These are phyloP conservation scores for Neogale vison DNA, from an alignment of 2,113 vertebrate genomes.

Conservation along the genomic window DNA sequence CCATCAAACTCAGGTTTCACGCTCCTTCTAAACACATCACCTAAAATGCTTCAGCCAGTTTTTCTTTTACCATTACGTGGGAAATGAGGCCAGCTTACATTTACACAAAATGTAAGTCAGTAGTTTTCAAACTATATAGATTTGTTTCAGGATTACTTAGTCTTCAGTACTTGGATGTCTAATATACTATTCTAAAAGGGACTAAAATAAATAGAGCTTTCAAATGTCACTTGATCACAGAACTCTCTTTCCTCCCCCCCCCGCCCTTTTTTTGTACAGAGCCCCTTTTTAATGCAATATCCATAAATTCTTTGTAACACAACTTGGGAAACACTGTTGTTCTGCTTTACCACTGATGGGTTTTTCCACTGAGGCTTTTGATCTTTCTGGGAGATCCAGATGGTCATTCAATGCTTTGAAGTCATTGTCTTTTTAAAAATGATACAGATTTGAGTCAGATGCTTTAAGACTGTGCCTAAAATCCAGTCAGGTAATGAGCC, in stretches of 20 bases:
- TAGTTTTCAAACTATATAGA: background rate
- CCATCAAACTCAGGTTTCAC: background rate
- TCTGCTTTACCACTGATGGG: background rate
- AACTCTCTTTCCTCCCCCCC: fast-evolving
- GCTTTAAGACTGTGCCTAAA: background rate
- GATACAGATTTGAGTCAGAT: background rate
- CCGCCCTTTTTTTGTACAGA: background rate
- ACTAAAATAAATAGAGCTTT: background rate
- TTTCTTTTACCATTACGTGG: background rate
- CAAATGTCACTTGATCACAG: background rate
- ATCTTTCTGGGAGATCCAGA: background rate
- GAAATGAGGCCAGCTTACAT: background rate
- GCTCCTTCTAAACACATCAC: background rate
- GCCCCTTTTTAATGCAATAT: background rate
- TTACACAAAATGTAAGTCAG: background rate
- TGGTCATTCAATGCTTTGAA: background rate
- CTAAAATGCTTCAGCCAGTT: too few species aligned
- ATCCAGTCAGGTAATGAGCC: background rate
- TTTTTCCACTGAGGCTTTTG: background rate
- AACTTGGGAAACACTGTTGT: background rate
- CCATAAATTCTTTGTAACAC: background rate
- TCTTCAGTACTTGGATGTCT: background rate
- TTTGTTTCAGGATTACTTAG: background rate
- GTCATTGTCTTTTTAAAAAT: background rate
- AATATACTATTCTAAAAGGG: background rate